Conservation (phyloP, 2,113 vertebrate genomes). For the Phoxinus phoxinus region DNA sequence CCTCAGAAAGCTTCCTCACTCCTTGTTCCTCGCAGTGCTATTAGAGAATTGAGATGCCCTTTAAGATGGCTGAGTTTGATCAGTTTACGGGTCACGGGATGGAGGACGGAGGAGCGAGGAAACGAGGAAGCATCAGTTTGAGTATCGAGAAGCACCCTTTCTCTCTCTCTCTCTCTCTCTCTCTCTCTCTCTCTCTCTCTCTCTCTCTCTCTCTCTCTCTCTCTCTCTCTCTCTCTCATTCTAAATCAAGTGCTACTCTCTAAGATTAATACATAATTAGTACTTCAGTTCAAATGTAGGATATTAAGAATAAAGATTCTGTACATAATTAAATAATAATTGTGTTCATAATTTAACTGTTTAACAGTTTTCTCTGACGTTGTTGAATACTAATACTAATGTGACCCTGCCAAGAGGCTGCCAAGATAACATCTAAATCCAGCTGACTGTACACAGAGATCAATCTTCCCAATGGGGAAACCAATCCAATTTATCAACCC, state of each 20-base stretch:
- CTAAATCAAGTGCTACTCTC: background rate
- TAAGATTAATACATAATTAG: background rate
- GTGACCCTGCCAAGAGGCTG: background rate
- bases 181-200: background rate
- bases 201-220: background rate
- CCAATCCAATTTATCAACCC: slow-evolving; percentile 55
- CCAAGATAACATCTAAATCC: background rate
- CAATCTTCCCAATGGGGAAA: slow-evolving; percentile 50
- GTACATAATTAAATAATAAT: background rate
- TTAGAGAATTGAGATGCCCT: no score
- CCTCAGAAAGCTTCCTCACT: no score
- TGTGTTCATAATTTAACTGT: background rate
- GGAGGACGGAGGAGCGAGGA: no score
- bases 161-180: background rate
- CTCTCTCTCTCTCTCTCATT: background rate
- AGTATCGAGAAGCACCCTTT: background rate
- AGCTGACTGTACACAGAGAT: slow-evolving; percentile 15
- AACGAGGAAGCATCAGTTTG: no score
- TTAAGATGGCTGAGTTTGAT: no score
- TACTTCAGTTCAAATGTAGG: background rate
- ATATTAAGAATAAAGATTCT: background rate
- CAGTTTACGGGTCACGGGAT: no score
- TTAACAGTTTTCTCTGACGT: background rate
- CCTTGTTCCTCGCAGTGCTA: no score
- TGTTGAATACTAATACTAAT: background rate